A percentile compares a stretch with the other conserved stretches of the same genome.
phyloP scores from a whole-genome alignment of 2,888 invertebrate species.

The Spodoptera picta region DNA sequence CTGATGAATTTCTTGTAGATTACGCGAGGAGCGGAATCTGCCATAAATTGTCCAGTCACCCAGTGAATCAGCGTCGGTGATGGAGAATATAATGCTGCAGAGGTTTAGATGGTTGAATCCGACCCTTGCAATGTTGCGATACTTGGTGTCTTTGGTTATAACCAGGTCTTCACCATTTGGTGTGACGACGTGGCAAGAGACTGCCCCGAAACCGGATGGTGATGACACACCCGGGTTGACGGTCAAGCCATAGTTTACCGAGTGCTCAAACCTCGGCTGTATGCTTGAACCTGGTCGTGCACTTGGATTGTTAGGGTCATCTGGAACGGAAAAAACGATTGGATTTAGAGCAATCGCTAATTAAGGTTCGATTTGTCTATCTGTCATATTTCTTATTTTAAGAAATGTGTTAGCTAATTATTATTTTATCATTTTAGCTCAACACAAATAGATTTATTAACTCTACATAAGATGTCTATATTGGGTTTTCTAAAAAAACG shows the following conservation, averaged over 20 bases:
- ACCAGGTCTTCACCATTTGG: slow-evolving; percentile 65
- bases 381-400: too few relatives aligned
- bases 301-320: slow-evolving; percentile 41
- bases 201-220: slow-evolving; percentile 24
- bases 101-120: slow-evolving; percentile 13
- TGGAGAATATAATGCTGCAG: slow-evolving; percentile 63
- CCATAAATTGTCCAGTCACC: slow-evolving; percentile 68
- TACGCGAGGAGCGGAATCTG: slow-evolving; percentile 45
- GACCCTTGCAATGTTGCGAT: slow-evolving; percentile 60
- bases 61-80: slow-evolving; percentile 55
- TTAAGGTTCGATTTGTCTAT: too few relatives aligned
- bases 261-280: slow-evolving; percentile 48
- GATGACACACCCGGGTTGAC: slow-evolving; percentile 55
- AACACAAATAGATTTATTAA: too few relatives aligned
- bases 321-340: slow-evolving; percentile 44
- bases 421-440: too few relatives aligned
- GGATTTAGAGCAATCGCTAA: too few relatives aligned
- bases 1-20: slow-evolving; percentile 52
- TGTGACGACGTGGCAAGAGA: slow-evolving; percentile 67
- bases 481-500: too few relatives aligned
- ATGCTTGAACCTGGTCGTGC: slow-evolving; percentile 33
- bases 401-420: too few relatives aligned
- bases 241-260: slow-evolving; percentile 61
- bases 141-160: slow-evolving; percentile 51
- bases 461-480: too few relatives aligned